These are phyloP conservation scores for Amaurobius ferox DNA, from an alignment of 2,888 invertebrate genomes.

Conservation along the genomic window DNA sequence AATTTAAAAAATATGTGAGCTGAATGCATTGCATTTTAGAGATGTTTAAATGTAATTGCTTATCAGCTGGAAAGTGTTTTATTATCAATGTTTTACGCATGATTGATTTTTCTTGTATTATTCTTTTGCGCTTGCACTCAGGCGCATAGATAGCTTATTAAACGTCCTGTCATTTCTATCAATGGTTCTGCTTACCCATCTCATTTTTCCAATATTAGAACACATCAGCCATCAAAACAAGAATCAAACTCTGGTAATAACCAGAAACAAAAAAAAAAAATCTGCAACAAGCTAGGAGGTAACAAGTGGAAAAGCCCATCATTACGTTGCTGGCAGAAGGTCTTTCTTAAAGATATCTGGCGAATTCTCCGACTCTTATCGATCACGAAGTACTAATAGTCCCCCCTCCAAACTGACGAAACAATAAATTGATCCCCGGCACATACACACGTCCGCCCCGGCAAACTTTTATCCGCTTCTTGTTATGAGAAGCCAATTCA, in stretches of 20 bases:
- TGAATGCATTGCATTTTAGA: too few relatives aligned
- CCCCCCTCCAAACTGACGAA: conserved; percentile 58
- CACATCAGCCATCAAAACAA: conserved; percentile 17
- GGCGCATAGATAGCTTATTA: too few relatives aligned
- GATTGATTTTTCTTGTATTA: too few relatives aligned
- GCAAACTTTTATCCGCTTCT: conserved; percentile 35
- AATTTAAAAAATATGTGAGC: too few relatives aligned
- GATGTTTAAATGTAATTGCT: too few relatives aligned
- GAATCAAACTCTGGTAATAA: neutral
- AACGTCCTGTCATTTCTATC: too few relatives aligned
- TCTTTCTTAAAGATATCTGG: conserved; percentile 61
- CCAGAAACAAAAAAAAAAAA: conserved; percentile 14
- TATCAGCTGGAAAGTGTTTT: too few relatives aligned
- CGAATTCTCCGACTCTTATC: conserved; percentile 44
- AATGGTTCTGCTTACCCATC: conserved; percentile 10
- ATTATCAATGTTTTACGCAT: too few relatives aligned
- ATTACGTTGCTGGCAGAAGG: conserved; percentile 36
- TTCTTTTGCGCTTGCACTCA: too few relatives aligned
- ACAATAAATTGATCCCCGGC: conserved; percentile 61
- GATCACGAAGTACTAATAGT: conserved; percentile 63
- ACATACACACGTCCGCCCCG: neutral
- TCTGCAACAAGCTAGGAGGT: conserved; percentile 14
- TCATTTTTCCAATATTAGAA: neutral
- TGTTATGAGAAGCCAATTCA: conserved; percentile 64
- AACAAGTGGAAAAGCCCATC: conserved; percentile 51